phyloP scores from a whole-genome alignment of 2,888 invertebrate genomes.

The Euspilapteryx auroguttella region DNA sequence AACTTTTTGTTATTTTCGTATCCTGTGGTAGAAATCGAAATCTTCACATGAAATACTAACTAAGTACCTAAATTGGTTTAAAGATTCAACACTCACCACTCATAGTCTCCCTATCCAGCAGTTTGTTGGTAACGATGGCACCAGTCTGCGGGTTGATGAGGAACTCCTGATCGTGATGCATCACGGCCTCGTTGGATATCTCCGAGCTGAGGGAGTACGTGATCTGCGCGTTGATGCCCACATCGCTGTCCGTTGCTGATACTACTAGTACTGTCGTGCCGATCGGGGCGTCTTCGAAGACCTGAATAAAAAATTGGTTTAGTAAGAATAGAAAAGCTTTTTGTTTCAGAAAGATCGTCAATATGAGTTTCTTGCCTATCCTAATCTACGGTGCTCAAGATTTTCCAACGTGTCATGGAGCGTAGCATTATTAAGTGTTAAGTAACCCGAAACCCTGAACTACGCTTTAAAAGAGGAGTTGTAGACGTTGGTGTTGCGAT shows the following conservation, averaged over 20 bases:
- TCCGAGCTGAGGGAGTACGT: conserved; percentile 71
- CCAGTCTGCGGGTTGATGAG: conserved; percentile 92
- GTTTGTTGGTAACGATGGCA: conserved; percentile 83
- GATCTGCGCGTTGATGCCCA: conserved; percentile 91
- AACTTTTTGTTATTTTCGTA: no score
- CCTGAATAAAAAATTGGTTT: conserved; percentile 34
- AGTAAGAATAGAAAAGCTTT: no score
- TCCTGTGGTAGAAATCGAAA: no score
- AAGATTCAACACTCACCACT: conserved; percentile 36
- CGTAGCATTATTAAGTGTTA: no score
- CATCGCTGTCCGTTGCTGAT: conserved; percentile 91
- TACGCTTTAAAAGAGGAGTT: no score
- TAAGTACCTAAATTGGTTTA: not conserved
- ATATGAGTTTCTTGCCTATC: no score
- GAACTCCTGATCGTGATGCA: conserved; percentile 72
- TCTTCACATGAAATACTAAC: no score
- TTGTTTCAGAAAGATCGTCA: no score
- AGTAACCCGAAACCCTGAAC: no score
- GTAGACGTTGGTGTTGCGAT: no score
- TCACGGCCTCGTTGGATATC: conserved; percentile 64
- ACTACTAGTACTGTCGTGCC: conserved; percentile 92
- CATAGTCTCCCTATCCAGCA: conserved; percentile 82
- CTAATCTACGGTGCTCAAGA: no score
- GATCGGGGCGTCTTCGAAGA: conserved; percentile 90
- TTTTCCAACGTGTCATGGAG: no score